phyloP scores from a whole-genome alignment of 2,797 vertebrate genomes.

The Lophotriccus pileatus region DNA sequence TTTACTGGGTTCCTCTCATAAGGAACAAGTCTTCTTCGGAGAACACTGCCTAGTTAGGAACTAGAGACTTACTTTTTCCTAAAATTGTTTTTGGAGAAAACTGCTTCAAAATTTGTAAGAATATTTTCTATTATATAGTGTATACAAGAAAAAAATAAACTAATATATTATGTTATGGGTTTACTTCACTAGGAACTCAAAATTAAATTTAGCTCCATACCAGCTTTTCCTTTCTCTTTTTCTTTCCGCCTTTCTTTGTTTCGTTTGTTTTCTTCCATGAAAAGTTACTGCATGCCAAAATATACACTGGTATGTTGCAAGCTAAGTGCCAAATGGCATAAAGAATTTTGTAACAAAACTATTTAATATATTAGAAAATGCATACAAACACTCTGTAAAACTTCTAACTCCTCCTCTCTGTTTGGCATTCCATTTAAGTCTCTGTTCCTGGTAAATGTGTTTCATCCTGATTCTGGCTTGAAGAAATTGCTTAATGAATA shows the following conservation, averaged over 20 bases:
- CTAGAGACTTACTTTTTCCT: neutral
- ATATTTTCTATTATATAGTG: neutral
- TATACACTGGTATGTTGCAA: neutral
- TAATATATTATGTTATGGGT: neutral
- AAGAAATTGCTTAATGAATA: conserved; percentile 11
- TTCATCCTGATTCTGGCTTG: neutral
- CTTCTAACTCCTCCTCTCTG: neutral
- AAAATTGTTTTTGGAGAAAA: neutral
- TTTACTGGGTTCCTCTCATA: neutral
- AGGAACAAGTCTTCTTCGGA: neutral
- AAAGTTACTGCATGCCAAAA: neutral
- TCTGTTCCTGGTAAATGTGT: neutral
- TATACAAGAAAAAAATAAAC: neutral
- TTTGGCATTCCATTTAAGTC: neutral
- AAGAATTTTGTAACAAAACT: neutral
- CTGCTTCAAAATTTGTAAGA: neutral
- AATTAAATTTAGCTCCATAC: neutral
- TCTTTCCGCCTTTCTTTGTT: neutral
- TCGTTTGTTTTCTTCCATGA: neutral
- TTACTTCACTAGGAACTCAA: neutral
- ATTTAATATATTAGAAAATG: neutral
- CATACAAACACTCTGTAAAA: neutral
- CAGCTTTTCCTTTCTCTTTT: neutral
- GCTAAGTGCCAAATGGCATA: neutral
- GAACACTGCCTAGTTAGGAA: neutral